Evolutionary conservation across 2,888 invertebrate species (phyloP).

Genomic region (Notodonta dromedarius): DNA sequence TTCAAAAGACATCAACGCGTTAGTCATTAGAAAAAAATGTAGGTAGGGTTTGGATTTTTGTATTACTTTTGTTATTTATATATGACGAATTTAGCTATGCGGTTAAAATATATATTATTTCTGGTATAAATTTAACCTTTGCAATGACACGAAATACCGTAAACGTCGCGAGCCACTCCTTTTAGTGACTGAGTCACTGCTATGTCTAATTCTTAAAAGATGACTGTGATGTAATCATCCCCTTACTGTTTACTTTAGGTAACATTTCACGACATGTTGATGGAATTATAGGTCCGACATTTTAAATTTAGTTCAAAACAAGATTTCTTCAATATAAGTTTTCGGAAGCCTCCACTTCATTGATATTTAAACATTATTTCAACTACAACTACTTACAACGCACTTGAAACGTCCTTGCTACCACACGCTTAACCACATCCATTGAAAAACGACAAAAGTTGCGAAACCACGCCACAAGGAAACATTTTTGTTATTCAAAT

Average conservation of each 20-base stretch:
- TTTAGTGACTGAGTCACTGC: not conserved
- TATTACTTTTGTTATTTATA: not conserved
- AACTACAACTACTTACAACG: not conserved
- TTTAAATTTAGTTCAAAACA: too few species aligned
- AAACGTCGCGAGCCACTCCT: not conserved
- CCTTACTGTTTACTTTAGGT: too few species aligned
- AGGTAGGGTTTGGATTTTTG: not conserved
- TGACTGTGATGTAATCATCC: not conserved
- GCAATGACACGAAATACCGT: not conserved
- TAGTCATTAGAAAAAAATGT: slow-evolving; percentile 17
- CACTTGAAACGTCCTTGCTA: not conserved
- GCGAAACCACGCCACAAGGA: slow-evolving; percentile 38
- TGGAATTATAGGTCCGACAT: too few species aligned
- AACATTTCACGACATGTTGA: too few species aligned
- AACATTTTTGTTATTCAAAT: slow-evolving; percentile 43
- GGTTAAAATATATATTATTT: not conserved
- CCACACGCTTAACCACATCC: slow-evolving; percentile 18
- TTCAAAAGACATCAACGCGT: slow-evolving; percentile 52
- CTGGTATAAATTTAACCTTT: not conserved
- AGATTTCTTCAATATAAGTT: too few species aligned
- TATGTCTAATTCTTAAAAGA: not conserved
- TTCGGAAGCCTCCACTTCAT: not conserved
- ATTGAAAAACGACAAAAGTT: slow-evolving; percentile 30
- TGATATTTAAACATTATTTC: not conserved
- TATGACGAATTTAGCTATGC: not conserved